Evolutionary conservation across 2,888 invertebrate genomes (phyloP).

Genomic region (Lithophane leautieri): DNA sequence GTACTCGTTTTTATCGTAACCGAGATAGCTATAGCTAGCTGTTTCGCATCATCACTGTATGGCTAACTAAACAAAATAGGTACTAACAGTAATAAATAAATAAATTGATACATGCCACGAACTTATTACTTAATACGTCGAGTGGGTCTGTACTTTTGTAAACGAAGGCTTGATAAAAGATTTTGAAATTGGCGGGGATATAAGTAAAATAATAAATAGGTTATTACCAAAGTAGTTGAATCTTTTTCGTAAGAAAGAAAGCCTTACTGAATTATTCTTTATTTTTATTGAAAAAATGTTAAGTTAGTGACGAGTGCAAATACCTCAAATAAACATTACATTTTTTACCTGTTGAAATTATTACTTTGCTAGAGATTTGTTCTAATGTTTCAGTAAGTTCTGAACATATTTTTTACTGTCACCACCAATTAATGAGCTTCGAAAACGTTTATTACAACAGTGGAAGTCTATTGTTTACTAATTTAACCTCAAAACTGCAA

Average conservation of each 20-base stretch:
- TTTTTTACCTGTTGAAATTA: slow-evolving; percentile 31
- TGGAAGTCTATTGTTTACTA: slow-evolving; percentile 5
- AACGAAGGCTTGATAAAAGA: not conserved
- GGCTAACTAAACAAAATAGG: not conserved
- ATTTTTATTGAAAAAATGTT: not conserved
- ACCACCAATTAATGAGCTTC: not conserved
- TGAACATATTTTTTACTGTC: slow-evolving; percentile 8
- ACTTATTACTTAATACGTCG: not conserved
- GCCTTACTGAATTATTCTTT: not conserved
- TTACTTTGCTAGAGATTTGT: not conserved
- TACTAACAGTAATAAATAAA: not conserved
- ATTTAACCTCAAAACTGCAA: slow-evolving; percentile 30
- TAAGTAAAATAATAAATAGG: not conserved
- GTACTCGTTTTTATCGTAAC: slow-evolving; percentile 19
- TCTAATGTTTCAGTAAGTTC: slow-evolving; percentile 4
- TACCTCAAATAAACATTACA: not conserved
- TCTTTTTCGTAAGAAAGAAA: not conserved
- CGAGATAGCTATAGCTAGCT: slow-evolving; percentile 6
- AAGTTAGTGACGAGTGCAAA: not conserved
- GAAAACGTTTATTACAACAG: not conserved
- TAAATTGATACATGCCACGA: not conserved
- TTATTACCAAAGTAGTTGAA: not conserved
- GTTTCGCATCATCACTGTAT: not conserved
- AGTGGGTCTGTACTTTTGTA: not conserved
- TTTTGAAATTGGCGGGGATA: slow-evolving; percentile 1